These are phyloP conservation scores for Phanerotoma sp. DNA, from an alignment of 2,888 invertebrate genomes.

Conservation along the genomic window DNA sequence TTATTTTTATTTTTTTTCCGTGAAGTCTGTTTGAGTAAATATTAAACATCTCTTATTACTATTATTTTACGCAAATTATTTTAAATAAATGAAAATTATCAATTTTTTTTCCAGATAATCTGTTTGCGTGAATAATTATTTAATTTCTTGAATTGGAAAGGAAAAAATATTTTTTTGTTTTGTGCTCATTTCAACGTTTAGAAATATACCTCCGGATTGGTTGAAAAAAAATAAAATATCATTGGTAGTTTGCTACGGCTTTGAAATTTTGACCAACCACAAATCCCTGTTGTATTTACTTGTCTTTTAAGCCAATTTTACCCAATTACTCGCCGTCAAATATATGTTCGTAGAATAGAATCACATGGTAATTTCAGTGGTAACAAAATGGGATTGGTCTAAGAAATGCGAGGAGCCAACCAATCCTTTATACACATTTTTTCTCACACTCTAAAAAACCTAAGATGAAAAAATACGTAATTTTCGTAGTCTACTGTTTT, in stretches of 20 bases:
- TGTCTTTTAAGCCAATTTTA: slow-evolving; percentile 16
- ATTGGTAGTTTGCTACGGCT: too few relatives aligned
- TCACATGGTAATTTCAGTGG: not conserved
- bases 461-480: too few relatives aligned
- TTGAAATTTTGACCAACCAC: slow-evolving; percentile 15
- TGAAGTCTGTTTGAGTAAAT: too few relatives aligned
- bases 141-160: slow-evolving; percentile 17
- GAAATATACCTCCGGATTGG: slow-evolving; percentile 16
- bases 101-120: too few relatives aligned
- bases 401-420: not conserved
- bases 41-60: too few relatives aligned
- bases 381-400: not conserved
- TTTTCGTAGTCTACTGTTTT: too few relatives aligned
- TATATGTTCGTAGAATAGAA: not conserved
- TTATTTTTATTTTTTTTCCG: too few relatives aligned
- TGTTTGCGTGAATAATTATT: slow-evolving; percentile 8
- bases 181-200: not conserved
- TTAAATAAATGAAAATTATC: too few relatives aligned
- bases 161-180: slow-evolving; percentile 2
- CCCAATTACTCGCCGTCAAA: slow-evolving; percentile 15
- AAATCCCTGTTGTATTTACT: slow-evolving; percentile 4
- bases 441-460: too few relatives aligned
- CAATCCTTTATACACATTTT: slow-evolving; percentile 1
- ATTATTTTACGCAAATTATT: too few relatives aligned
- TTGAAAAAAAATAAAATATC: not conserved